Conservation (phyloP, 1,140 invertebrate genomes). For the Procambarus virginalis region DNA sequence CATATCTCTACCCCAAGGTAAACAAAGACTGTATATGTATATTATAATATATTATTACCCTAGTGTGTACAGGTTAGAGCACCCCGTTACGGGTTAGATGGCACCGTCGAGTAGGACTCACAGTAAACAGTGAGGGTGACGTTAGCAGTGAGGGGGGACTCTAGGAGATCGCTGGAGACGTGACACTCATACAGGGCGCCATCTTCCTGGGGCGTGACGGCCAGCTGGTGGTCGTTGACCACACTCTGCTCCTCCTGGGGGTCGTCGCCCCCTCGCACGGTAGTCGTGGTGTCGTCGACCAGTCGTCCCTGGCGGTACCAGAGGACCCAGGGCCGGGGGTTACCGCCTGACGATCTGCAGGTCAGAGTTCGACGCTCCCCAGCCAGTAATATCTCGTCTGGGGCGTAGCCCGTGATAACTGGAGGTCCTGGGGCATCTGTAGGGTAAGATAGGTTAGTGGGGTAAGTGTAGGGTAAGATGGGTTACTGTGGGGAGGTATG, state of each 20-base stretch:
- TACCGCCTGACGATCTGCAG: slow-evolving; percentile 94
- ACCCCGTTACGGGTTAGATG: background rate
- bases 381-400: slow-evolving; percentile 88
- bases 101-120: background rate
- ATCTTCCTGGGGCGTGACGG: slow-evolving; percentile 14
- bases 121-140: slow-evolving; percentile 43
- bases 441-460: background rate
- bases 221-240: slow-evolving; percentile 15
- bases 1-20: too few species aligned
- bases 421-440: slow-evolving; percentile 92
- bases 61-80: too few species aligned
- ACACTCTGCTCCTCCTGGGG: background rate
- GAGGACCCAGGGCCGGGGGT: slow-evolving; percentile 93
- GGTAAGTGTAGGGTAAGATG: background rate
- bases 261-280: background rate
- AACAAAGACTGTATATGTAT: too few species aligned
- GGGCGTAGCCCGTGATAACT: slow-evolving; percentile 92
- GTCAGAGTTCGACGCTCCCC: slow-evolving; percentile 90
- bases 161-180: slow-evolving; percentile 19
- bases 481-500: too few species aligned
- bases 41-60: too few species aligned
- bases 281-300: slow-evolving; percentile 77
- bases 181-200: slow-evolving; percentile 10
- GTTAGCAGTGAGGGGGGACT: slow-evolving; percentile 12
- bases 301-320: slow-evolving; percentile 94